Percentiles rank a stretch among this genome's conserved stretches.
Evolutionary conservation across 2,113 vertebrate genomes (phyloP).

Genomic region (Cyanocitta stelleri): DNA sequence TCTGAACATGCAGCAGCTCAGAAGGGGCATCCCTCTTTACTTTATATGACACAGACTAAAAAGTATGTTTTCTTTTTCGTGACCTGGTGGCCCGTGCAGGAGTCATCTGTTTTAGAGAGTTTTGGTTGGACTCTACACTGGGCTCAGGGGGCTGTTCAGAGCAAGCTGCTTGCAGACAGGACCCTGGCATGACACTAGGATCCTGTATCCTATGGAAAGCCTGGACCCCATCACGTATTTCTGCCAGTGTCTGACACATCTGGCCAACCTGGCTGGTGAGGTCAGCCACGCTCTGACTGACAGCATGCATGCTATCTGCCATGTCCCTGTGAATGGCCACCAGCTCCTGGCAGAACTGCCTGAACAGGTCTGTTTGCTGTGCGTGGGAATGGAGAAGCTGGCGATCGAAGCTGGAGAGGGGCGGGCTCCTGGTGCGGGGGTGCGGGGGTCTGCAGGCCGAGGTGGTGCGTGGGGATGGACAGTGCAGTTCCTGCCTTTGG

Average conservation of each 20-base stretch:
- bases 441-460: constrained; percentile 36
- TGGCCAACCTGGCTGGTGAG: constrained; percentile 61
- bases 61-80: constrained; percentile 68
- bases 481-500: constrained; percentile 57
- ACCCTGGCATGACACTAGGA: not conserved
- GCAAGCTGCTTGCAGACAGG: not conserved
- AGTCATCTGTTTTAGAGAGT: not conserved
- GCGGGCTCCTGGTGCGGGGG: not conserved
- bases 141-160: not conserved
- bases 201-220: constrained; percentile 16
- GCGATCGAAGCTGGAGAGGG: constrained; percentile 44
- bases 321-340: constrained; percentile 71
- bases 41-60: not conserved
- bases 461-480: not conserved
- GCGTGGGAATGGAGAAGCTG: constrained; percentile 63
- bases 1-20: not conserved
- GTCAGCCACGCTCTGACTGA: constrained; percentile 67
- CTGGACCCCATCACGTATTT: constrained; percentile 68
- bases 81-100: constrained; percentile 61
- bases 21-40: not conserved
- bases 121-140: not conserved
- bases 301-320: constrained; percentile 61
- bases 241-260: constrained; percentile 67
- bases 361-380: constrained; percentile 67
- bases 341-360: constrained; percentile 72